These are phyloP conservation scores for Drosophila mayri DNA, from an alignment of 1,140 invertebrate species.

Conservation along the genomic window DNA sequence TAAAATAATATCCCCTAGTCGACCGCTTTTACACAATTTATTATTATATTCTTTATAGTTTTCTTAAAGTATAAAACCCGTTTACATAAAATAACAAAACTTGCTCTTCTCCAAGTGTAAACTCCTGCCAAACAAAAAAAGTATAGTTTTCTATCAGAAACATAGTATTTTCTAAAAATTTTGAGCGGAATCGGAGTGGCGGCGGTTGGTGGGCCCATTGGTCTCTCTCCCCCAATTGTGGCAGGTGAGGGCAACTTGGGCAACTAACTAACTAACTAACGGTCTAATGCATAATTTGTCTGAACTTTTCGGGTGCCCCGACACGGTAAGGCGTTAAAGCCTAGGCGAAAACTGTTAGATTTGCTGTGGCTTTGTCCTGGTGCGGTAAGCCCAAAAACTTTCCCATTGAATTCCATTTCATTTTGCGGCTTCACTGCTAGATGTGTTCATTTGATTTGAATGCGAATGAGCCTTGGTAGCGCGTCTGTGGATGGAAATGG, in stretches of 20 bases:
- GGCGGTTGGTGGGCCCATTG: constrained; percentile 1
- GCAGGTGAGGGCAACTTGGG: constrained; percentile 38
- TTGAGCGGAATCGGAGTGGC: constrained; percentile 19
- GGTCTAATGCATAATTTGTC: constrained; percentile 82
- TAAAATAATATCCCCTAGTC: not conserved
- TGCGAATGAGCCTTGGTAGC: constrained; percentile 57
- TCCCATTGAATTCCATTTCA: constrained; percentile 79
- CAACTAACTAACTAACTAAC: constrained; percentile 69
- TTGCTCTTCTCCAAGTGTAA: not conserved
- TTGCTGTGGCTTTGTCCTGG: constrained; percentile 60
- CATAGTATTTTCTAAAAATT: constrained; percentile 48
- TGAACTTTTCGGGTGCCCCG: constrained; percentile 60
- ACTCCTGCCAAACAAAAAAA: constrained; percentile 27
- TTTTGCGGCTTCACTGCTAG: constrained; percentile 65
- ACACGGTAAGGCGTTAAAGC: constrained; percentile 55
- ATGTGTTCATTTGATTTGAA: constrained; percentile 81
- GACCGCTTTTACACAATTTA: not conserved
- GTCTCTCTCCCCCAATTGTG: not conserved
- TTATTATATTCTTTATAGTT: not conserved
- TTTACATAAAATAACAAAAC: not conserved
- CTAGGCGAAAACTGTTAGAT: constrained; percentile 48
- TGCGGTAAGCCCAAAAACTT: constrained; percentile 66
- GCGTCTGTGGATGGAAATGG: constrained; percentile 11
- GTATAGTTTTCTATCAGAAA: constrained; percentile 40
- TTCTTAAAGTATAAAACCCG: not conserved